These are phyloP conservation scores for Tretioscincus oriximinensis DNA, from an alignment of 2,113 vertebrate genomes.

Conservation along the genomic window DNA sequence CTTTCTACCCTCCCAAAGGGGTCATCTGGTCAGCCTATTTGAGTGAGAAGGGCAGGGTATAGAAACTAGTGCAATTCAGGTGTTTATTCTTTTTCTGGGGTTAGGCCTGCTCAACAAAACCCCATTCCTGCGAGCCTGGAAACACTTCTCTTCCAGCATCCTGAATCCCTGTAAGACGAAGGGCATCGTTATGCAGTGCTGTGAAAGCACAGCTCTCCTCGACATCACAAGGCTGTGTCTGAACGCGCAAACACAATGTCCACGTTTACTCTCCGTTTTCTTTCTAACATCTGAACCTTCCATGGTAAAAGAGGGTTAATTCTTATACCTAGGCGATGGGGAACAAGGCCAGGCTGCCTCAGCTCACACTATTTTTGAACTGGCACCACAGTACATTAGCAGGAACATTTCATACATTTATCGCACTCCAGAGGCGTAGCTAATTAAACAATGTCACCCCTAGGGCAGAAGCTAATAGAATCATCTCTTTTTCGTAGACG, in stretches of 20 bases:
- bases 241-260: neutral
- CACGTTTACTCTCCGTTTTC: neutral
- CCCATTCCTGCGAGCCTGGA: neutral
- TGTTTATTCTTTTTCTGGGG: too few relatives aligned
- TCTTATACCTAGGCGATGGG: neutral
- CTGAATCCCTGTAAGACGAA: too few relatives aligned
- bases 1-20: too few relatives aligned
- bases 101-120: too few relatives aligned
- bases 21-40: too few relatives aligned
- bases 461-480: slow-evolving; percentile 1
- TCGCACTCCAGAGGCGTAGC: slow-evolving; percentile 2
- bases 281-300: neutral
- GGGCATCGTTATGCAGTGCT: neutral
- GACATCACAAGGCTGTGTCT: neutral
- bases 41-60: too few relatives aligned
- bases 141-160: neutral
- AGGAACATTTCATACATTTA: slow-evolving; percentile 6
- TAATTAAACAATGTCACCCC: slow-evolving; percentile 14
- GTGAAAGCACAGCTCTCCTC: neutral
- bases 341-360: neutral
- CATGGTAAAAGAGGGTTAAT: neutral
- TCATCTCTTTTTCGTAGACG: neutral
- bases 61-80: too few relatives aligned
- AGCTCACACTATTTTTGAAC: slow-evolving; percentile 6
- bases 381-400: slow-evolving; percentile 5